These are phyloP conservation scores for Pelodytes ibericus DNA, from an alignment of 2,797 vertebrate species.

Conservation along the genomic window DNA sequence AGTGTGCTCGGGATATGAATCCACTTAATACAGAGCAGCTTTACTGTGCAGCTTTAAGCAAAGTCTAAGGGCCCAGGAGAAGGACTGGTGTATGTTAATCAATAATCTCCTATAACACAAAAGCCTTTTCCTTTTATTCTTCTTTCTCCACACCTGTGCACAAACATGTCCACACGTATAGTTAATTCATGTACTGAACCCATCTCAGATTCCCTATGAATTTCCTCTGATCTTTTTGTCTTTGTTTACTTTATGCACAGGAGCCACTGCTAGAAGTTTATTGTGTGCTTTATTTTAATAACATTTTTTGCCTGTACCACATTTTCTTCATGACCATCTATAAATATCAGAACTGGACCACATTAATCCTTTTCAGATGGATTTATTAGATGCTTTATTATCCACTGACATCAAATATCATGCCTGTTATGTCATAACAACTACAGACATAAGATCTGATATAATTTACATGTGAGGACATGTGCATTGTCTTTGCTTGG, in stretches of 20 bases:
- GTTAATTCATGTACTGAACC: constrained; percentile 1
- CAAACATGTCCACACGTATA: constrained; percentile 31
- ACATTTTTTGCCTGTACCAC: not conserved
- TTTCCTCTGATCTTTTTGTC: constrained; percentile 12
- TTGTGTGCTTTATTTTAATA: not conserved
- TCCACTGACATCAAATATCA: too few relatives aligned
- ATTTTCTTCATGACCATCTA: not conserved
- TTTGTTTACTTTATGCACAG: not conserved
- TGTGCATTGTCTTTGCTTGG: not conserved
- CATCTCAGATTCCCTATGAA: constrained; percentile 15
- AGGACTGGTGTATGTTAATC: constrained; percentile 38
- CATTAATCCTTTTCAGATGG: not conserved
- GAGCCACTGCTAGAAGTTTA: not conserved
- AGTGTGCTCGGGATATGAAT: constrained; percentile 38
- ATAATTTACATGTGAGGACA: not conserved
- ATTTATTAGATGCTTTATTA: too few relatives aligned
- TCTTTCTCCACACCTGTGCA: constrained; percentile 36
- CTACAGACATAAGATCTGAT: not conserved
- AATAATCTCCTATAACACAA: constrained; percentile 48
- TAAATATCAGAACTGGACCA: not conserved
- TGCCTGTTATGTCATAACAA: too few relatives aligned
- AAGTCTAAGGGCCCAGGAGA: constrained; percentile 21
- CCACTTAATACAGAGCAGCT: constrained; percentile 22
- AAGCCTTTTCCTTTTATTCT: constrained; percentile 26
- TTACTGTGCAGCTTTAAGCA: constrained; percentile 26